Evolutionary conservation across 2,797 vertebrate species (phyloP), one percentile per base, ranked within the genome.

Genomic region (Rhinatrema bivittatum): DNA sequence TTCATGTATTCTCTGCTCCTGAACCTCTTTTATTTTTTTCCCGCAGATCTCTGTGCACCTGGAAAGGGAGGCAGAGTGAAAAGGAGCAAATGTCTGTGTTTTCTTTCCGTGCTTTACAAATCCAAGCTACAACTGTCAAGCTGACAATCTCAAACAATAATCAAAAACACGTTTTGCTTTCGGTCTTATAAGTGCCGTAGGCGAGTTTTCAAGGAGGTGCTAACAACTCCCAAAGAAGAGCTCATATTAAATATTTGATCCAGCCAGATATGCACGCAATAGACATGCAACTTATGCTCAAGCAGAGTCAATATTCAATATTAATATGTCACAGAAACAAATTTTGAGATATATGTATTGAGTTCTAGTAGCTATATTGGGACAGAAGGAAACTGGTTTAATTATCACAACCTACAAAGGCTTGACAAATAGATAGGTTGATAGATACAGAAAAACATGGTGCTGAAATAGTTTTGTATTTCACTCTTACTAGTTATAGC

Each of bases 101-200:
- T 71, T 78, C 67, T 74, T 52, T 70, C 71, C 61, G 47, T 61
- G 57, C 23, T 46, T 74, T 70, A 74, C 67, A 48, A 80, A 73
- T 68, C 50, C 65, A 65, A 59, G 66, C 74, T 65, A 80, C n/a
- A 73, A 82, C 76, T 82, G 79, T 79, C 78, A 83, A 81, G 76
- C 74, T 83, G 81, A 79, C 79, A 83, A 79, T 77, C 79, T 67
- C 82, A 86, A 85, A 84, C 22, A 70, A 77, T 83, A 84, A 85
- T 85, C 80, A 87, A 85, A 85, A 81, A 68, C 58, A 71, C 72
- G 78, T 81, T 78, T 81, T 74, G 69, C 72, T 76, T 74, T 79
- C 62, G 23, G 65, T 70, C 79, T 81, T 84, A 79, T 84, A 81
- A 81, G 50, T 73, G 82, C 76, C 72, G 10, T 58, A 72, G 81